Conservation (phyloP, 2,113 vertebrate genomes). For the Lanius ludovicianus region DNA sequence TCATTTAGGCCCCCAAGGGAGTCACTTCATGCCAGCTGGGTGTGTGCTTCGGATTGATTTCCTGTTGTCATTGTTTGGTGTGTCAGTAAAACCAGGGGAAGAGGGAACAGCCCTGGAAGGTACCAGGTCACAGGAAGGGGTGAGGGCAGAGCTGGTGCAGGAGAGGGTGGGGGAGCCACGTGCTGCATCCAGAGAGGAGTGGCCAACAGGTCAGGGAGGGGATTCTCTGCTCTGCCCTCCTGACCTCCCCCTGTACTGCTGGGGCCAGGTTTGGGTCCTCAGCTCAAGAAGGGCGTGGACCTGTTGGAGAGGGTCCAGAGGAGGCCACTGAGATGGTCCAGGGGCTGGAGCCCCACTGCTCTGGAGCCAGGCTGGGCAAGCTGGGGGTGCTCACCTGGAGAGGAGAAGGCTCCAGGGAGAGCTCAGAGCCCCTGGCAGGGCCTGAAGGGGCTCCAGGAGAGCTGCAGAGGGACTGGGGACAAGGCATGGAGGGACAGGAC, state of each 20-base stretch:
- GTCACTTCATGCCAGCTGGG: background rate
- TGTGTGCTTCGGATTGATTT: background rate
- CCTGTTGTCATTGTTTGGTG: background rate
- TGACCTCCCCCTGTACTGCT: background rate
- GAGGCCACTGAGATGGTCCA: accelerated
- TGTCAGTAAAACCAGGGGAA: background rate
- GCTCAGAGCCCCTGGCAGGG: background rate
- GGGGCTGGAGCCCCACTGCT: background rate
- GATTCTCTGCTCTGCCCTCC: background rate
- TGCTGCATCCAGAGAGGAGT: background rate
- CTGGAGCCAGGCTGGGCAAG: background rate
- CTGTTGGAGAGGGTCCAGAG: background rate
- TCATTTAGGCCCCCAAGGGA: background rate
- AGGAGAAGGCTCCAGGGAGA: background rate
- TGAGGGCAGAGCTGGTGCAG: background rate
- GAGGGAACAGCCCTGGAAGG: background rate
- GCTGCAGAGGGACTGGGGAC: background rate
- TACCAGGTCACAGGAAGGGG: background rate
- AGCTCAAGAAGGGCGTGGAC: background rate
- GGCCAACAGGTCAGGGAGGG: background rate
- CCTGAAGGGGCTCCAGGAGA: background rate
- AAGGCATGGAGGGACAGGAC: background rate
- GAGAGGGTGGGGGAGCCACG: background rate
- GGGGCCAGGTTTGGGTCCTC: background rate
- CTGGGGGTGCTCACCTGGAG: background rate